Base-by-base conservation (phyloP, 1,140 invertebrate genomes). In the Gyrodactylus salaris region DNA sequence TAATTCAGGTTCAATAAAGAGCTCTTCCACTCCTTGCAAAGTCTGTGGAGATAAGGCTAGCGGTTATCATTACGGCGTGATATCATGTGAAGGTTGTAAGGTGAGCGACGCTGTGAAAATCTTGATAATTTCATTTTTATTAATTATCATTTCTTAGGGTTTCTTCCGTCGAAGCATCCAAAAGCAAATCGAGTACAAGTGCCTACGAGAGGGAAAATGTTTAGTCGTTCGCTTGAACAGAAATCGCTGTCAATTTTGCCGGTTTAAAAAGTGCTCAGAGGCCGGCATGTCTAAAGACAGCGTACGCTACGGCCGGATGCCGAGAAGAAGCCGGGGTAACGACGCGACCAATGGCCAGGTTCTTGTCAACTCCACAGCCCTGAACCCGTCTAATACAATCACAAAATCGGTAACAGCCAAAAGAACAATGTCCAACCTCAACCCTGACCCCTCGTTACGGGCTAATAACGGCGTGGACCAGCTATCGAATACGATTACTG, bases 141-240 rank as follows among this genome's bases (percentile, higher is more conserved):
- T 54, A 54, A 54, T n/a, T 54, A 16, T n/a, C 34, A 54, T n/a
- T 54, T 54, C n/a, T 54, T 54, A 54, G 34, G 34, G 34, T 7
- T 54, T 54, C n/a, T 54, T 54, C 34, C 34, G 34, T 16, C 34
- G 34, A 16, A 54, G 34, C 34, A 54, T 54, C n/a, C 34, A 97
- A 81, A 96, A 96, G 80, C 91, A 95, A 82, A 96, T 96, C 77
- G 91, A 95, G 79, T 96, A 96, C 82, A 84, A 91, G 77, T 97
- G 93, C 81, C 83, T 96, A 76, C 84, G 91, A 73, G 91, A 96
- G 83, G 91, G 91, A 75, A 93, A 93, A 84, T 96, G 93, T 82
- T 83, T 92, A 78, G 91, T 97, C 23, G 92, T 94, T 78, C 85
- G 91, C 77, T 85, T 96, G 75, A 97, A 94, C 82, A 84, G 93